Base-by-base conservation (phyloP, 2,113 vertebrate species). In the Lepus europaeus region DNA sequence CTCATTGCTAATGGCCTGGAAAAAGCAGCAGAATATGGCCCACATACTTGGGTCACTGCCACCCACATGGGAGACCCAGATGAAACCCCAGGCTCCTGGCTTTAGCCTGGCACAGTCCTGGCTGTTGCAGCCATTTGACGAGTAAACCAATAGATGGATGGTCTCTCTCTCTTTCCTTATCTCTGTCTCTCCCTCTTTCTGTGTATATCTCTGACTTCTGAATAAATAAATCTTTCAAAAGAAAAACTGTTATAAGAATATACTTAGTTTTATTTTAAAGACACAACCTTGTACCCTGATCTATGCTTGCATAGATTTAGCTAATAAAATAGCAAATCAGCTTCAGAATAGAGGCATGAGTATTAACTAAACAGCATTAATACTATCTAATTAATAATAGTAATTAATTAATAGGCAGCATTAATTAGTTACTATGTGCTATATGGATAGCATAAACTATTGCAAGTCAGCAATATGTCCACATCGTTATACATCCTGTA, bases 271-370 rank as follows among this genome's bases (percentile, higher is more conserved):
- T 92, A 61, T 33, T 83, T 70, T 20, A 22, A 96, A 74, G n/a
- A 83, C 61, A 90, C 8, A 72, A 14, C 56, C 84, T 88, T 93
- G 22, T 88, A 87, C 36, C 29, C 33, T 94, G 17, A 80, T 90
- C 81, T 20, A 63, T 66, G 45, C 87, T 87, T 74, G 1, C 11
- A 33, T 19, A 93, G 53, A 51, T 31, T 81, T 3, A 59, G 31
- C 61, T 91, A 80, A 70, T 51, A 90, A 93, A 70, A 86, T 31
- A 87, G 78, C 12, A 90, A 83, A 91, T 53, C 83, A 89, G 88
- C 69, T 91, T 96, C 80, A 93, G 53, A 80, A 70, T 53, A 31
- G 39, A 91, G 12, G 13, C 39, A 64, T 16, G 51, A 86, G 17
- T 33, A 76, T 56, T 79, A 73, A 82, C 83, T 78, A 77, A 72